phyloP scores from a whole-genome alignment of 2,888 invertebrate species.

The Hoplodrina blanda region DNA sequence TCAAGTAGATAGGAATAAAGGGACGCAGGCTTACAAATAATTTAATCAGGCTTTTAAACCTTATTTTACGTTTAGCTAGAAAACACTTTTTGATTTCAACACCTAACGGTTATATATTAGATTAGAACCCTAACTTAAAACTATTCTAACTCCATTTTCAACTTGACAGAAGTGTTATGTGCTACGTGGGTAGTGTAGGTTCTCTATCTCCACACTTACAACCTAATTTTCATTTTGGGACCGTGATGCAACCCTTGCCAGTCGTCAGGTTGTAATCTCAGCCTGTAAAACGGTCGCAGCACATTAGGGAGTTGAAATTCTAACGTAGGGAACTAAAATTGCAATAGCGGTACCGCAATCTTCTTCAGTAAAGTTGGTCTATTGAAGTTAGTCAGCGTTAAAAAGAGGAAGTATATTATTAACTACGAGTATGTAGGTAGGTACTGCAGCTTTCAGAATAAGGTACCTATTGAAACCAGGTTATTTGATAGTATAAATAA shows the following conservation, averaged over 20 bases:
- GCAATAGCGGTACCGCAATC: conserved; percentile 25
- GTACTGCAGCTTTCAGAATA: background rate
- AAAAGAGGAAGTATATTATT: background rate
- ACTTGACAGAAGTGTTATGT: conserved; percentile 23
- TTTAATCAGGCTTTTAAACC: too few relatives aligned
- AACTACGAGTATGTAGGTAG: background rate
- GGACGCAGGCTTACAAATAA: too few relatives aligned
- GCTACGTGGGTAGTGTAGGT: conserved; percentile 4
- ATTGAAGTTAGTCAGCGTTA: conserved; percentile 29
- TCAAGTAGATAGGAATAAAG: too few relatives aligned
- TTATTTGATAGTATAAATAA: too few relatives aligned
- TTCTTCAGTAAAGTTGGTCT: conserved; percentile 42
- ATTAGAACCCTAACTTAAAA: conserved; percentile 15
- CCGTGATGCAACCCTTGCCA: conserved; percentile 44
- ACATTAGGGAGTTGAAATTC: conserved; percentile 58
- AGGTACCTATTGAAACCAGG: background rate
- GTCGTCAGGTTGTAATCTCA: conserved; percentile 50
- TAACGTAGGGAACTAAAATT: conserved; percentile 41
- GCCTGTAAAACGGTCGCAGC: conserved; percentile 47
- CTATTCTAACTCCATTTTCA: conserved; percentile 13
- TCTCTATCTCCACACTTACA: conserved; percentile 24
- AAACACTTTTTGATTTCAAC: background rate
- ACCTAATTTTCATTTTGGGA: conserved; percentile 45
- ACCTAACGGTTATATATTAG: background rate
- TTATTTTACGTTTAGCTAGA: too few relatives aligned